Evolutionary conservation across 2,888 invertebrate species (phyloP).

Genomic region (Pandemis heparana): DNA sequence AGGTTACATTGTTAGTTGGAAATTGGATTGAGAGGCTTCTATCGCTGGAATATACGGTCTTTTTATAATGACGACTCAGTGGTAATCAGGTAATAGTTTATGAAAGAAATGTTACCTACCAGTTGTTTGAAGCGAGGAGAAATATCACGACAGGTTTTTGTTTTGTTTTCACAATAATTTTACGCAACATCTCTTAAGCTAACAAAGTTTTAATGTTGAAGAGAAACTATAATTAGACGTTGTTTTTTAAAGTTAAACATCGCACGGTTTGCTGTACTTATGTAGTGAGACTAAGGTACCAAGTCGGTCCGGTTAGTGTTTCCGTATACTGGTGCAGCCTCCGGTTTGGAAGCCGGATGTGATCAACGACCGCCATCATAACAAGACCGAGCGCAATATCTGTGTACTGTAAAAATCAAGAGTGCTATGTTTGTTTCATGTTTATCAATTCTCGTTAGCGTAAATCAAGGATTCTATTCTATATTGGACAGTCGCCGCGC

Average conservation of each 20-base stretch:
- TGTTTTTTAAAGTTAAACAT: slow-evolving; percentile 4
- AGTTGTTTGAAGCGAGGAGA: not conserved
- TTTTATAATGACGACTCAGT: not conserved
- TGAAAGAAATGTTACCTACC: not conserved
- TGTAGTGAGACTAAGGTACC: not conserved
- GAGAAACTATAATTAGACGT: not conserved
- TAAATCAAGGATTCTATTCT: not conserved
- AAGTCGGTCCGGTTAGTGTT: not conserved
- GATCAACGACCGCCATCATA: not conserved
- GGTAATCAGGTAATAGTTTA: not conserved
- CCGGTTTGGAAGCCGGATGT: not conserved
- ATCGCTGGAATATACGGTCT: not conserved
- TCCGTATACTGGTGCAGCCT: not conserved
- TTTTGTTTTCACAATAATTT: not conserved
- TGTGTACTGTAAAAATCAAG: not conserved
- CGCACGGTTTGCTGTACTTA: not conserved
- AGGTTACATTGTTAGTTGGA: slow-evolving; percentile 6
- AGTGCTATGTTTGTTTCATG: not conserved
- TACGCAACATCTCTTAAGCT: not conserved
- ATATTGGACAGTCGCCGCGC: not conserved
- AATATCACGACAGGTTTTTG: not conserved
- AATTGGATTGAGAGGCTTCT: not conserved
- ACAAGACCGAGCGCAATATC: not conserved
- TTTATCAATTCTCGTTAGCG: not conserved
- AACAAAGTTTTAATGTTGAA: not conserved